A percentile compares a stretch with the other conserved stretches of the same genome.
phyloP scores from a whole-genome alignment of 2,888 invertebrate species.

The Tinea semifulvella region DNA sequence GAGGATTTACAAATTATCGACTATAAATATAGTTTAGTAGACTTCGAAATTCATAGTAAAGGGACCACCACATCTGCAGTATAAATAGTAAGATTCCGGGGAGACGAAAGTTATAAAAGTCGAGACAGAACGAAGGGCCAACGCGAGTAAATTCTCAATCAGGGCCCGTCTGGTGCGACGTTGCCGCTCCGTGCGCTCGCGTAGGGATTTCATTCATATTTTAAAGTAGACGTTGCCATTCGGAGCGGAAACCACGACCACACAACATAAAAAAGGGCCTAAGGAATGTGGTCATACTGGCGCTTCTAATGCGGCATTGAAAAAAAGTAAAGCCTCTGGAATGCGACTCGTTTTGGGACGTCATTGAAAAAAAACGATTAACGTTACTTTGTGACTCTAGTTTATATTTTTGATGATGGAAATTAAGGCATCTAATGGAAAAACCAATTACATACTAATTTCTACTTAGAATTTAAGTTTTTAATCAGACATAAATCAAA shows the following conservation, averaged over 20 bases:
- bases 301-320: slow-evolving; percentile 51
- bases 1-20: too few species aligned
- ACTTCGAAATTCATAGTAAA: not conserved
- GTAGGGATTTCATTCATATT: slow-evolving; percentile 67
- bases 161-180: slow-evolving; percentile 58
- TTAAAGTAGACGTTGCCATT: slow-evolving; percentile 64
- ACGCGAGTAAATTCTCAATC: slow-evolving; percentile 55
- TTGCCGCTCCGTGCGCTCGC: slow-evolving; percentile 55
- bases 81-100: not conserved
- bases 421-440: too few species aligned
- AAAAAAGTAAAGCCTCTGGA: slow-evolving; percentile 24
- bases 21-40: too few species aligned
- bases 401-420: too few species aligned
- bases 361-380: slow-evolving; percentile 2
- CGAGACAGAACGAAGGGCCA: slow-evolving; percentile 6
- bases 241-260: slow-evolving; percentile 66
- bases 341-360: slow-evolving; percentile 11
- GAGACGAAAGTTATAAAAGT: not conserved
- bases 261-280: slow-evolving; percentile 64
- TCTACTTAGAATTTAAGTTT: too few species aligned
- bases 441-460: too few species aligned
- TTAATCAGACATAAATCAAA: too few species aligned
- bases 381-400: not conserved
- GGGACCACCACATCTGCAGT: not conserved
- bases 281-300: slow-evolving; percentile 63